Conservation (phyloP, 2,113 vertebrate species). For the Leptosomus discolor region DNA sequence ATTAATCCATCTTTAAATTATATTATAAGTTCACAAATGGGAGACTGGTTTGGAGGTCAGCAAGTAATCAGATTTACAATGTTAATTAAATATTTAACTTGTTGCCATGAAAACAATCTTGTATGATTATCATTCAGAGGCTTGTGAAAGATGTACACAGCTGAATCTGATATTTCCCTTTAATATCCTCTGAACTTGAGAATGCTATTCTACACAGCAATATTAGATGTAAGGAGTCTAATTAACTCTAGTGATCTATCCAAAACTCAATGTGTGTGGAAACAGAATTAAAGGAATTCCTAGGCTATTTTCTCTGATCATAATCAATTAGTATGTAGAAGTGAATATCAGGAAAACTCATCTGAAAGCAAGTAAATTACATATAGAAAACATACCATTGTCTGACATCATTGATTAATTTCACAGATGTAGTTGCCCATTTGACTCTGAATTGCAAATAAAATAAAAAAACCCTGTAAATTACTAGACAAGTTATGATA, state of each 20-base stretch:
- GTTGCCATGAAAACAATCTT: conserved; percentile 9
- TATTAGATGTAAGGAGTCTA: conserved; percentile 34
- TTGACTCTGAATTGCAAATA: not conserved
- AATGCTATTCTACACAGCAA: not conserved
- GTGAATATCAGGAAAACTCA: conserved; percentile 9
- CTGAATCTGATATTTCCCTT: not conserved
- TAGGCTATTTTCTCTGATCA: conserved; percentile 31
- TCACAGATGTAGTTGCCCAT: not conserved
- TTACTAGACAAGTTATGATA: not conserved
- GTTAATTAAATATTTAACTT: conserved; percentile 10
- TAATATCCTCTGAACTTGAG: not conserved
- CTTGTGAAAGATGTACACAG: not conserved
- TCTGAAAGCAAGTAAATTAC: not conserved
- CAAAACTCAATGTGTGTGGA: conserved; percentile 27
- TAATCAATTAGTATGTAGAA: conserved; percentile 8
- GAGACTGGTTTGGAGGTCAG: not conserved
- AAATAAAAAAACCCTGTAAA: not conserved
- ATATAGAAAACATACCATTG: not conserved
- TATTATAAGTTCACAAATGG: not conserved
- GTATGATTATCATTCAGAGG: not conserved
- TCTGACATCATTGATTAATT: not conserved
- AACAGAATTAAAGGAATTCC: conserved; percentile 6
- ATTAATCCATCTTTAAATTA: not conserved
- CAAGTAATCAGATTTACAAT: conserved; percentile 7
- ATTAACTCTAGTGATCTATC: conserved; percentile 47